These are phyloP conservation scores for Anticlea derivata DNA, from an alignment of 2,888 invertebrate genomes.

Conservation along the genomic window DNA sequence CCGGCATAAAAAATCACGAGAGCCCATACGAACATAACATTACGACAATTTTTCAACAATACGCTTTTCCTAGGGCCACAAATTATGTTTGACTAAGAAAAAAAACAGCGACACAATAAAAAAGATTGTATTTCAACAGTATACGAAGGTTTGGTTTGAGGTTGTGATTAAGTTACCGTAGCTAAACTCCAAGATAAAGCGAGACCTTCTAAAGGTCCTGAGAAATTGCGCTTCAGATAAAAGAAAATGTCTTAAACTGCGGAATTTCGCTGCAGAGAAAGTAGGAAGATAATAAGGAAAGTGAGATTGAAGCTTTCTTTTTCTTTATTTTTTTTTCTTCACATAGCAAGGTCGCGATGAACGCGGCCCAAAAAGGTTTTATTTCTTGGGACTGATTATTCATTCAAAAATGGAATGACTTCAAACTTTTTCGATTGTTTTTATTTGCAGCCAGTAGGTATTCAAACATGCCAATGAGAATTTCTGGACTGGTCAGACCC, in stretches of 20 bases:
- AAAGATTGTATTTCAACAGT: no score
- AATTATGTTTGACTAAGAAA: constrained; percentile 5
- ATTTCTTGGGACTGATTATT: constrained; percentile 2
- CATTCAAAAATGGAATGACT: background rate
- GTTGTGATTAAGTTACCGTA: constrained; percentile 52
- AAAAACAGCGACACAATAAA: no score
- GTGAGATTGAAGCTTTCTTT: constrained; percentile 27
- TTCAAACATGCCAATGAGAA: no score
- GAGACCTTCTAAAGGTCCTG: constrained; percentile 60
- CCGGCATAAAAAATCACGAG: no score
- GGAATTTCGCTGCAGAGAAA: constrained; percentile 41
- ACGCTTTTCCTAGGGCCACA: background rate
- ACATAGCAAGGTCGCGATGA: constrained; percentile 1
- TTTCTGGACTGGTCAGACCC: background rate
- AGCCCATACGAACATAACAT: no score
- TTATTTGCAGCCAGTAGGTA: background rate
- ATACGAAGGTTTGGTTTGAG: no score
- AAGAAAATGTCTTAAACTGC: constrained; percentile 63
- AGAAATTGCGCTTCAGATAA: constrained; percentile 64
- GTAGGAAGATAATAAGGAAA: constrained; percentile 36
- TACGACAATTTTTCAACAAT: no score
- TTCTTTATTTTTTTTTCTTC: constrained; percentile 16
- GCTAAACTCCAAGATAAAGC: constrained; percentile 61
- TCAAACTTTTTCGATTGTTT: background rate
- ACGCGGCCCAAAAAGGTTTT: constrained; percentile 7